Evolutionary conservation across 2,888 invertebrate species (phyloP).

Genomic region (Idaea biselata): DNA sequence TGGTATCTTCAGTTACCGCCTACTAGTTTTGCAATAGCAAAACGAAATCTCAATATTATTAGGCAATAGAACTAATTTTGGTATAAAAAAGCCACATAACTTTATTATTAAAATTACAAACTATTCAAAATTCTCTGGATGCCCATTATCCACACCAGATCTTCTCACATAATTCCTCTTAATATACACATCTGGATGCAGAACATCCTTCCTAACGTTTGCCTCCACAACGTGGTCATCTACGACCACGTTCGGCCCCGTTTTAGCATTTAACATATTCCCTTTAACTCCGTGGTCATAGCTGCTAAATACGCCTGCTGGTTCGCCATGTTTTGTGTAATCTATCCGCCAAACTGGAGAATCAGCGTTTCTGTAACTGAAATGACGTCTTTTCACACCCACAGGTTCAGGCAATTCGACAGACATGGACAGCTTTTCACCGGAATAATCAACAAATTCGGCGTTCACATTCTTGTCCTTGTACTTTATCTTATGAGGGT

Average conservation of each 20-base stretch:
- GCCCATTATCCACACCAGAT: constrained; percentile 28
- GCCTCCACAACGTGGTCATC: constrained; percentile 43
- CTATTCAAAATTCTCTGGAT: constrained; percentile 41
- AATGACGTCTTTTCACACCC: constrained; percentile 39
- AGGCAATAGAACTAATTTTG: too few relatives aligned
- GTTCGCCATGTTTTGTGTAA: constrained; percentile 67
- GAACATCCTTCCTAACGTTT: constrained; percentile 48
- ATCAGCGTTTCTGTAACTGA: constrained; percentile 43
- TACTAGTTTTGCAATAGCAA: too few relatives aligned
- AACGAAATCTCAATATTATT: too few relatives aligned
- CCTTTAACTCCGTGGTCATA: constrained; percentile 47
- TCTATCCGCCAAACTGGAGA: constrained; percentile 67
- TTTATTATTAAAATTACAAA: constrained; percentile 14
- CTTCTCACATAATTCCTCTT: constrained; percentile 57
- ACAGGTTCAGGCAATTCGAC: constrained; percentile 51
- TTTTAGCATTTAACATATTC: constrained; percentile 44
- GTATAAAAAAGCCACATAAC: too few relatives aligned
- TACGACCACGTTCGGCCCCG: constrained; percentile 45
- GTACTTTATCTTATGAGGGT: constrained; percentile 70
- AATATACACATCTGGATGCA: constrained; percentile 66
- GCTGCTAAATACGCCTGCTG: constrained; percentile 29
- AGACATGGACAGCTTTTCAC: constrained; percentile 61
- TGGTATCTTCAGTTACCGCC: too few relatives aligned
- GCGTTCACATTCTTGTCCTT: constrained; percentile 44
- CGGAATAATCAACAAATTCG: constrained; percentile 49